Base-by-base conservation (phyloP, 2,113 vertebrate genomes). In the Pachypanchax playfairii region DNA sequence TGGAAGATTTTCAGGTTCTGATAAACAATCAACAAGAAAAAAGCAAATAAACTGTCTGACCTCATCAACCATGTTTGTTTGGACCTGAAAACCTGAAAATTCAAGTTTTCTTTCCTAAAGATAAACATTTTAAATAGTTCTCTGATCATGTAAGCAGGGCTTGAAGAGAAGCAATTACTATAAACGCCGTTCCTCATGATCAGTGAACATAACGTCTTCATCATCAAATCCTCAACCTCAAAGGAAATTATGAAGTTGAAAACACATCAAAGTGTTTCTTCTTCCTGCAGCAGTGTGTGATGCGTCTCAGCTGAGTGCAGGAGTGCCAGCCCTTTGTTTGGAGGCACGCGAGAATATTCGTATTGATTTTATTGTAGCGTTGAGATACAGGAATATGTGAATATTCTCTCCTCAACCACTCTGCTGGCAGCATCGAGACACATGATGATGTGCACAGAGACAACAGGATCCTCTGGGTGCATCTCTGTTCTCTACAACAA, bases 21-120 rank as follows among this genome's bases (percentile, higher is more conserved):
- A 82, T 79, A 67, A 65, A 60, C 70, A 46, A 87, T 89, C 85
- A 47, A 87, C 84, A n/a, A n/a, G n/a, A n/a, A n/a, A n/a, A n/a
- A n/a, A n/a, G n/a, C n/a, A n/a, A n/a, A n/a, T n/a, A n/a, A n/a
- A n/a, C n/a, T n/a, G n/a, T n/a, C n/a, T n/a, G n/a, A n/a, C n/a
- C n/a, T n/a, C n/a, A n/a, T n/a, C n/a, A n/a, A n/a, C n/a, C n/a
- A n/a, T n/a, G n/a, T n/a, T n/a, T n/a, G n/a, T n/a, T n/a, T n/a
- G n/a, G n/a, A n/a, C 44, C 46, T 20, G 29, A 49, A 57, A 62
- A 62, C 71, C 22, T 65, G 44, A 57, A 18, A 55, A 13, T 65
- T 77, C 58, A 35, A 17, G 56, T 6, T 31, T 26, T 18, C 42
- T 72, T 48, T 63, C 55, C 20, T 65, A 44, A 33, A 43, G 53